phyloP scores from a whole-genome alignment of 2,113 vertebrate genomes.

The Aptenodytes patagonicus region DNA sequence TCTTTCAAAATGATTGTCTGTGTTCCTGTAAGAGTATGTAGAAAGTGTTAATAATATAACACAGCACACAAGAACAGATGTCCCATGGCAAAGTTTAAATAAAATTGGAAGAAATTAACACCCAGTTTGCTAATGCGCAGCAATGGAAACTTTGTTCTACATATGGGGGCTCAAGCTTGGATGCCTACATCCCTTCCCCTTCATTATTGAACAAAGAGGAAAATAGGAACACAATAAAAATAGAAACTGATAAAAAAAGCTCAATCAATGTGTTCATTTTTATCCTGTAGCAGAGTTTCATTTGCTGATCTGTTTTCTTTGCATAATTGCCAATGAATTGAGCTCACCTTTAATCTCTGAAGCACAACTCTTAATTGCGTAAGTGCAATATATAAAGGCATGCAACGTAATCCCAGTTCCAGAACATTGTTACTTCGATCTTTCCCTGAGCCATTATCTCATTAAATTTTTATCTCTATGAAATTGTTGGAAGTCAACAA shows the following conservation, averaged over 20 bases:
- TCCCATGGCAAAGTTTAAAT: slow-evolving; percentile 67
- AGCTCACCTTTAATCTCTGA: slow-evolving; percentile 18
- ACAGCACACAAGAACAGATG: slow-evolving; percentile 65
- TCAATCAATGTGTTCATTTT: not conserved
- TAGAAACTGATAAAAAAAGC: slow-evolving; percentile 54
- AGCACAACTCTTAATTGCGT: not conserved
- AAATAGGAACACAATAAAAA: slow-evolving; percentile 60
- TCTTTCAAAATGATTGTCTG: not conserved
- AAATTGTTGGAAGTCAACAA: not conserved
- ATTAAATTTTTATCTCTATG: not conserved
- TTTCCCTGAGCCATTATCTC: not conserved
- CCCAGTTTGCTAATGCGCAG: slow-evolving; percentile 43
- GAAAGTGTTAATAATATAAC: slow-evolving; percentile 47
- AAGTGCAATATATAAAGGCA: not conserved
- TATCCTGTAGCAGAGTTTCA: not conserved
- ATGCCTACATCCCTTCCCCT: slow-evolving; percentile 18
- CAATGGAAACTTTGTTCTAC: slow-evolving; percentile 59
- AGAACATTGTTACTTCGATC: not conserved
- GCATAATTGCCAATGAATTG: not conserved
- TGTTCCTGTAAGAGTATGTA: not conserved
- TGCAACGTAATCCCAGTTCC: not conserved
- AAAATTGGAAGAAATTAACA: slow-evolving; percentile 66
- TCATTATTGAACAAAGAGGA: slow-evolving; percentile 65
- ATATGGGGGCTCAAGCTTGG: slow-evolving; percentile 1
- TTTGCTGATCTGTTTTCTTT: not conserved